phyloP scores from a whole-genome alignment of 2,113 vertebrate genomes.

The Danionella cerebrum region DNA sequence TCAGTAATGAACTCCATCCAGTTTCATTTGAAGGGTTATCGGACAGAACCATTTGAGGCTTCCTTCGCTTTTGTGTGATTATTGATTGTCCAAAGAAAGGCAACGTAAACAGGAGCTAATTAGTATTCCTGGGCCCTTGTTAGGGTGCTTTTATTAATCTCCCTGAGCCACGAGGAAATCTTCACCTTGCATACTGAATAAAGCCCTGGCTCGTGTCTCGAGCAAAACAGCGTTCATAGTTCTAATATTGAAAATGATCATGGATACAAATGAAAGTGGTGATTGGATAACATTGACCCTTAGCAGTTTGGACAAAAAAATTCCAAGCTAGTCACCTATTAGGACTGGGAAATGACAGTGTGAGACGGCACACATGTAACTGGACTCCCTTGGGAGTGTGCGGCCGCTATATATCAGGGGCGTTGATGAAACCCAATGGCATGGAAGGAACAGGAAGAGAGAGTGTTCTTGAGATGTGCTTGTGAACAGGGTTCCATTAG shows the following conservation, averaged over 20 bases:
- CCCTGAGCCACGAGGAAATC: conserved; percentile 47
- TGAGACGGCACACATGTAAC: not conserved
- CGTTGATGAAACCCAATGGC: not conserved
- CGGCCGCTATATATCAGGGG: not conserved
- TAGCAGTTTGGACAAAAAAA: not conserved
- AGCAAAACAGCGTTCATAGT: conserved; percentile 16
- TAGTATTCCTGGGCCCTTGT: conserved; percentile 63
- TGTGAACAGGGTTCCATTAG: conserved; percentile 6
- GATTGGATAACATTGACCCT: conserved; percentile 18
- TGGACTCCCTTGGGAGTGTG: not conserved
- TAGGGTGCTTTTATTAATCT: conserved; percentile 57
- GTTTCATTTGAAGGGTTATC: conserved; percentile 63
- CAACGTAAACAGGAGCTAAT: conserved; percentile 67
- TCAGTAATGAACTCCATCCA: conserved; percentile 62
- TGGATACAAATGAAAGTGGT: not conserved
- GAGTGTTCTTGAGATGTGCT: conserved; percentile 29
- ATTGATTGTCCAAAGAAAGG: conserved; percentile 66
- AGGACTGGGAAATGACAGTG: not conserved
- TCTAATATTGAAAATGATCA: conserved; percentile 23
- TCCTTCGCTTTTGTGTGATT: conserved; percentile 60
- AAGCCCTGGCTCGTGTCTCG: conserved; percentile 28
- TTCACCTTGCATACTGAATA: conserved; percentile 42
- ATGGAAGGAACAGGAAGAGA: not conserved
- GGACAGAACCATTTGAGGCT: conserved; percentile 59
- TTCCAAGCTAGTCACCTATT: not conserved